phyloP scores from a whole-genome alignment of 2,888 invertebrate species.

The Penaeus monodon region DNA sequence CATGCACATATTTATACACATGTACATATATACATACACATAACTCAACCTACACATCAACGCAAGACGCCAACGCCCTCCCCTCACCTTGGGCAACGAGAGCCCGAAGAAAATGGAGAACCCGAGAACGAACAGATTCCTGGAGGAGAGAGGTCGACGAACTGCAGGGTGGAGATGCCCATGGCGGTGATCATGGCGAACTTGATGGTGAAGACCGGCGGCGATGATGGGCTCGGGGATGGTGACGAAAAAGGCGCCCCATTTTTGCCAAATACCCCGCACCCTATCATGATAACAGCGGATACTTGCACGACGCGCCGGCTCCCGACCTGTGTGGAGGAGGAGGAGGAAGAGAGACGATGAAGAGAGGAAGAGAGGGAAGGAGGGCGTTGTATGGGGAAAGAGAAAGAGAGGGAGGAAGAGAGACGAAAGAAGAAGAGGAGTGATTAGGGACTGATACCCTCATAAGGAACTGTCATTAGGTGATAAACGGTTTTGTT shows the following conservation, averaged over 20 bases:
- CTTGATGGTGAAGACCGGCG: conserved; percentile 85
- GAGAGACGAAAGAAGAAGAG: too few relatives aligned
- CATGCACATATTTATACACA: too few relatives aligned
- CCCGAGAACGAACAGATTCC: conserved; percentile 90
- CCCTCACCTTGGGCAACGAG: conserved; percentile 67
- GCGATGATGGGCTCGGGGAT: conserved; percentile 86
- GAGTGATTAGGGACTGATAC: too few relatives aligned
- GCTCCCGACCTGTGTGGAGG: conserved; percentile 66
- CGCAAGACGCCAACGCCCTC: too few relatives aligned
- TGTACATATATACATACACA: too few relatives aligned
- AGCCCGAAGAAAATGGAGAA: conserved; percentile 88
- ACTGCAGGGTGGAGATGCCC: conserved; percentile 78
- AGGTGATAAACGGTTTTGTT: too few relatives aligned
- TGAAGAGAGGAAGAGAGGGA: too few relatives aligned
- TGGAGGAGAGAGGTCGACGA: conserved; percentile 85
- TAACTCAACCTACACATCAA: too few relatives aligned
- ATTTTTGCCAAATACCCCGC: conserved; percentile 67
- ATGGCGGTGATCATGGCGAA: conserved; percentile 87
- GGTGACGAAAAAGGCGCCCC: conserved; percentile 81
- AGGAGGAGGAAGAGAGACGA: too few relatives aligned
- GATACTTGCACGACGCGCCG: conserved; percentile 68
- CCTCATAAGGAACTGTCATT: too few relatives aligned
- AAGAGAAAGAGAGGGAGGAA: too few relatives aligned
- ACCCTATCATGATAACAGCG: conserved; percentile 67
- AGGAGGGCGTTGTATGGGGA: too few relatives aligned